Conservation (phyloP, 35 echinoderm and acorn worm genomes). For the Nesometra sesokonis region DNA sequence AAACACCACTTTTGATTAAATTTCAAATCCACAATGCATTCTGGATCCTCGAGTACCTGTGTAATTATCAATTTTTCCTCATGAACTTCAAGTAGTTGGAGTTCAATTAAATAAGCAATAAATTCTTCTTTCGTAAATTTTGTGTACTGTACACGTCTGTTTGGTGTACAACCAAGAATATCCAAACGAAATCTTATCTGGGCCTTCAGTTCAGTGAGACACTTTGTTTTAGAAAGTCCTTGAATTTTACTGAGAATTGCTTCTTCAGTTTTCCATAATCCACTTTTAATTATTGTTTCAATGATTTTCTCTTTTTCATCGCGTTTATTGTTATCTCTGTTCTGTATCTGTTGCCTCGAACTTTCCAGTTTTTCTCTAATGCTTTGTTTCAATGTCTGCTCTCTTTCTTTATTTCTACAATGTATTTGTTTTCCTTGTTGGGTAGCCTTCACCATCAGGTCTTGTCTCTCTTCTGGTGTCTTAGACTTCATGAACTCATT, state of each 20-base stretch:
- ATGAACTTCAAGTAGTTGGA: not conserved
- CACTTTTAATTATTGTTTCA: constrained; percentile 1
- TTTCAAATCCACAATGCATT: not conserved
- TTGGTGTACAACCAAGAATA: not conserved
- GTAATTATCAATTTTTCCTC: not conserved
- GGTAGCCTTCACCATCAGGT: not conserved
- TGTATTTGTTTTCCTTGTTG: not conserved
- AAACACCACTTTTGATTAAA: not conserved
- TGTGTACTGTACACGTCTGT: no score
- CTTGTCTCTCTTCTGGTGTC: not conserved
- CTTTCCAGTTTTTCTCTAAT: not conserved
- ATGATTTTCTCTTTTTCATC: constrained; percentile 8
- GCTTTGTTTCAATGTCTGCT: not conserved
- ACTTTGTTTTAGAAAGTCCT: not conserved
- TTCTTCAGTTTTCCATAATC: constrained; percentile 1
- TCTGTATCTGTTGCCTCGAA: not conserved
- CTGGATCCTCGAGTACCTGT: not conserved
- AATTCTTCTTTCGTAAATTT: not conserved
- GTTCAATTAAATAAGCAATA: not conserved
- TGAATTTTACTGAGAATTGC: not conserved
- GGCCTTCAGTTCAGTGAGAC: not conserved
- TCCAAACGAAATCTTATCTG: not conserved
- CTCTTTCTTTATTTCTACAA: not conserved
- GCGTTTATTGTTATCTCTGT: not conserved
- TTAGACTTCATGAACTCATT: not conserved